phyloP scores from a whole-genome alignment of 2,888 invertebrate species.

The Agrotis ipsilon region DNA sequence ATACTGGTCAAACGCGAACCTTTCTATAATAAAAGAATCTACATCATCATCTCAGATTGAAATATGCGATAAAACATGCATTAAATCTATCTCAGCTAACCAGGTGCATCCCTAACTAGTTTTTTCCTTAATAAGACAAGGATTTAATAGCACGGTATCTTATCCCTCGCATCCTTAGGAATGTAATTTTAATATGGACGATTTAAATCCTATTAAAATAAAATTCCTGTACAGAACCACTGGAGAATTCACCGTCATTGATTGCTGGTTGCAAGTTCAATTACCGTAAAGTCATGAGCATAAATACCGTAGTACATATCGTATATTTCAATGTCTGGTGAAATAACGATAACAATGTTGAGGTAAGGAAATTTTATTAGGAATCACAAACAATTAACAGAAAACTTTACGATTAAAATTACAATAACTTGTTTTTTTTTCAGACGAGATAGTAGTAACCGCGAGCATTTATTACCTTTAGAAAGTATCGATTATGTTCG shows the following conservation, averaged over 20 bases:
- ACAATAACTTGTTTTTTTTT: too few species aligned
- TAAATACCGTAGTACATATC: not conserved
- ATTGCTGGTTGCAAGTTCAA: slow-evolving; percentile 5
- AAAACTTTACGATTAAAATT: too few species aligned
- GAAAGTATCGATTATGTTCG: not conserved
- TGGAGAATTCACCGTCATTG: slow-evolving; percentile 13
- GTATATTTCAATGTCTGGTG: not conserved
- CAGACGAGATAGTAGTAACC: too few species aligned
- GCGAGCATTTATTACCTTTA: too few species aligned
- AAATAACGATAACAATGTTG: not conserved
- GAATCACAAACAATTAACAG: too few species aligned
- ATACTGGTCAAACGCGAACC: too few species aligned
- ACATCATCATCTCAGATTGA: not conserved
- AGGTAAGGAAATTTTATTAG: too few species aligned
- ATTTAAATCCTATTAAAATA: slow-evolving; percentile 19
- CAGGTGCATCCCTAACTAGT: slow-evolving; percentile 36
- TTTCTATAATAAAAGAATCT: too few species aligned
- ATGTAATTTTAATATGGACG: slow-evolving; percentile 16
- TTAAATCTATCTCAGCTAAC: not conserved
- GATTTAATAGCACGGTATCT: slow-evolving; percentile 3
- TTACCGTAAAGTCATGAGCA: not conserved
- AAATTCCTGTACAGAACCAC: not conserved
- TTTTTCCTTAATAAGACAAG: slow-evolving; percentile 1
- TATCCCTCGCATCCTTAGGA: slow-evolving; percentile 1
- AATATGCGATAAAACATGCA: not conserved